Percentiles rank a stretch among this genome's conserved stretches.
Conservation (phyloP, 2,113 vertebrate species). For the Emydocephalus ijimae region DNA sequence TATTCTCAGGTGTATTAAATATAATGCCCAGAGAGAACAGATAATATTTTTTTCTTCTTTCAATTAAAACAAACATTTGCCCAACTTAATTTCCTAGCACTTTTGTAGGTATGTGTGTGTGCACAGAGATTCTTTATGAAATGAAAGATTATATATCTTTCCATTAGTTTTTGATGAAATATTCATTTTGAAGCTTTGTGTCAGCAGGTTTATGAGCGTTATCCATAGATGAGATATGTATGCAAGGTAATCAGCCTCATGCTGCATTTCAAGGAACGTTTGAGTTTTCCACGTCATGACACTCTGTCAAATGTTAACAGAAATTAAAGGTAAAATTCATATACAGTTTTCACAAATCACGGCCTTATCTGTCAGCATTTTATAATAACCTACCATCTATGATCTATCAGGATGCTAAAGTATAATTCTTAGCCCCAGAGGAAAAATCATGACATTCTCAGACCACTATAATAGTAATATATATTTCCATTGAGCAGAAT, state of each 20-base stretch:
- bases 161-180: slow-evolving; percentile 52
- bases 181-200: slow-evolving; percentile 65
- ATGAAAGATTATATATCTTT: slow-evolving; percentile 47
- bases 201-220: slow-evolving; percentile 67
- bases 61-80: slow-evolving; percentile 61
- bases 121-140: slow-evolving; percentile 63
- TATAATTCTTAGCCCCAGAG: slow-evolving; percentile 47
- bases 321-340: slow-evolving; percentile 72
- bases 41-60: slow-evolving; percentile 46
- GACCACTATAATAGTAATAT: slow-evolving; percentile 60
- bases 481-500: slow-evolving; percentile 64
- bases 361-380: slow-evolving; percentile 68
- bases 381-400: slow-evolving; percentile 66
- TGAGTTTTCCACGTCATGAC: slow-evolving; percentile 63
- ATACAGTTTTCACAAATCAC: slow-evolving; percentile 67
- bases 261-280: slow-evolving; percentile 71
- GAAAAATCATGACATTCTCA: slow-evolving; percentile 63
- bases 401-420: slow-evolving; percentile 62
- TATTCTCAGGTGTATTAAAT: slow-evolving; percentile 56
- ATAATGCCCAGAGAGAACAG: slow-evolving; percentile 52
- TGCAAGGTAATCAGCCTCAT: slow-evolving; percentile 47
- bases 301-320: slow-evolving; percentile 71
- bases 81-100: slow-evolving; percentile 55
- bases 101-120: slow-evolving; percentile 10
- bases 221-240: slow-evolving; percentile 65